These are phyloP conservation scores for Bilobella aurantiaca DNA, from an alignment of 1,140 invertebrate species.

Conservation along the genomic window DNA sequence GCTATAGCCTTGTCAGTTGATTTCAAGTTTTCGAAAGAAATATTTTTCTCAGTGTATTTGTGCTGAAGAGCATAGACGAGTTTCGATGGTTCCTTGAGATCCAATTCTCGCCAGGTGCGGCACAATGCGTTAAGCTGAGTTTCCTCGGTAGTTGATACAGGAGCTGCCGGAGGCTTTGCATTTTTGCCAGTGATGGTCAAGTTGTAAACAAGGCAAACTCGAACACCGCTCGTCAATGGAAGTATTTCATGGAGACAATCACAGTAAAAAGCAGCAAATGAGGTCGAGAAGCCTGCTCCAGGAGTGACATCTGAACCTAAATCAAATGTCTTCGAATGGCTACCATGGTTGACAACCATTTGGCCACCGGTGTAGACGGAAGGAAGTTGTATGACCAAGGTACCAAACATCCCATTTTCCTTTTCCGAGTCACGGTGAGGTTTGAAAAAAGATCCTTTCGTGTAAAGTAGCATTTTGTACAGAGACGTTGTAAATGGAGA, in stretches of 20 bases:
- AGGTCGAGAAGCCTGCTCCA: neutral
- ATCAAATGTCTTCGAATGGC: neutral
- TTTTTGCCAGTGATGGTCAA: neutral
- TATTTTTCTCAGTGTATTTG: neutral
- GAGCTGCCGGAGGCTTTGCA: neutral
- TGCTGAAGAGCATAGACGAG: neutral
- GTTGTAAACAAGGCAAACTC: conserved; percentile 16
- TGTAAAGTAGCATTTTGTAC: conserved; percentile 18
- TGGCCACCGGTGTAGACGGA: conserved; percentile 10
- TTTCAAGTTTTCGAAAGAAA: conserved; percentile 7
- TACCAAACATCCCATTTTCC: conserved; percentile 20
- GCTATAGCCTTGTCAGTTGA: neutral
- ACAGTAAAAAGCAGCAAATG: conserved; percentile 5
- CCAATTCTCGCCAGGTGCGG: neutral
- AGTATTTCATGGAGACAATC: conserved; percentile 18
- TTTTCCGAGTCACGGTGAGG: conserved; percentile 15
- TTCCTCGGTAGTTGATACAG: neutral
- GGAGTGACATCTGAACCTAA: neutral
- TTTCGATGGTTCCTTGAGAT: neutral
- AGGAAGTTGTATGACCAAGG: conserved; percentile 14
- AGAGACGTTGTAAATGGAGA: conserved; percentile 6
- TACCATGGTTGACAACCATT: conserved; percentile 8
- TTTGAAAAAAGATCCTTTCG: conserved; percentile 8
- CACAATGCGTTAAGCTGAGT: neutral
- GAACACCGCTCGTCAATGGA: neutral